Base-by-base conservation (phyloP, 1,140 invertebrate species). In the Pomacea maculata region DNA sequence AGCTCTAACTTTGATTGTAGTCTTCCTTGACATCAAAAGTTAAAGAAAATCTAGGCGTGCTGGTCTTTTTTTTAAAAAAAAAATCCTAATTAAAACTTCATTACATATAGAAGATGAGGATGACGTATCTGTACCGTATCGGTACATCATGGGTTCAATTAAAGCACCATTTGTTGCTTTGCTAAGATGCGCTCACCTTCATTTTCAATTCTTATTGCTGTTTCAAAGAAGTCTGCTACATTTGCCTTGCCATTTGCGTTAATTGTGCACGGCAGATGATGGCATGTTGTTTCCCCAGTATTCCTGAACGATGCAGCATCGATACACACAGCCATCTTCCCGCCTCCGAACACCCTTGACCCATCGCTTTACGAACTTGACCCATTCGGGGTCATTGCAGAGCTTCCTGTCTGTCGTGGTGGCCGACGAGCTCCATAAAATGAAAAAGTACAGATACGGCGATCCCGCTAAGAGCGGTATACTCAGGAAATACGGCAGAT, bases 191-290 rank as follows among this genome's bases (percentile, higher is more conserved):
- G 91, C 88, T 79, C 81, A 90, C 86, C 70, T 91, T 92, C 89
- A 73, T 91, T 91, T 57, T 92, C 80, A 81, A 78, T 84, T 83
- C 86, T 83, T 55, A 93, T 92, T 75, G 94, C 94, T 5, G 94
- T 92, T 79, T 94, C 93, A 86, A 96, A 96, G 89, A 94, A 96
- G 72, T 93, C 91, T 0, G 93, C 91, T 57, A 96, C 94, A 84
- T 95, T 94, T 0, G 95, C 94, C 21, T 92, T 87, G 70, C 94
- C 95, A 85, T 95, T 93, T 10, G 93, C 93, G 79, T 94, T 90
- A 75, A 96, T 94, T 92, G 94, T 94, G 87, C 94, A 96, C 7
- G 95, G 95, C 80, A 96, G 92, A 75, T 94, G 94, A 89, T 96
- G 95, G 34, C 82, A 83, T 4, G 67, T 72, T 5, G 45, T 34